Base-by-base conservation (phyloP, 1,140 invertebrate species). In the Palaemon carinicauda region DNA sequence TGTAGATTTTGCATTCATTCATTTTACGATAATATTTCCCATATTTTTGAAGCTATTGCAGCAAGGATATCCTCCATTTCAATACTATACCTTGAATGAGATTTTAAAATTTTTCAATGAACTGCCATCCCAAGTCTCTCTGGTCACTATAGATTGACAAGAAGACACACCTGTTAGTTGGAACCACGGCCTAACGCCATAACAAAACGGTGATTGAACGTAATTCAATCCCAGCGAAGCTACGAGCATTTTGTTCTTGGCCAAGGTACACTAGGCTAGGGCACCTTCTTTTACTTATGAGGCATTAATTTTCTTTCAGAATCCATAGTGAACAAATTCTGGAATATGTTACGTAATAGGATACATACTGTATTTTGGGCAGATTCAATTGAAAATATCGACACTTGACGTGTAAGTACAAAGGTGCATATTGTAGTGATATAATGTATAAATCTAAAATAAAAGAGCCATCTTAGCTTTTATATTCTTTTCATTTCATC, bases 351-450 rank as follows among this genome's bases (percentile, higher is more conserved):
- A 50, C 33, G 52, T 60, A 79, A 24, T 15, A 53, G 51, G 33
- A 29, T 29, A 50, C 33, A 21, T 60, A 74, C 24, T 54, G n/a
- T 74, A 73, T 74, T 69, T 74, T 74, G 50, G 80, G 69, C 65
- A 74, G 29, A 50, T 82, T 19, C 21, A 74, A 27, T 31, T 53
- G 80, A 74, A 51, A 82, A 80, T 71, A 73, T 73, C 53, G 52
- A 69, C 80, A 82, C 80, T 82, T 82, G 80, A 74, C 69, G 50
- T 82, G 80, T 82, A 24, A 82, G 80, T 82, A 82, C 80, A 82
- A 82, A 82, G 80, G 80, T 82, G 80, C 80, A 82, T 82, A 74
- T 74, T 74, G 24, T 82, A 82, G 80, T 82, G 80, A 50, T 82
- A 73, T 54, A 74, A 41, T 82, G 27, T 82, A 69, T 82, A 41